phyloP scores from a whole-genome alignment of 2,113 vertebrate species.

The Peromyscus maniculatus region DNA sequence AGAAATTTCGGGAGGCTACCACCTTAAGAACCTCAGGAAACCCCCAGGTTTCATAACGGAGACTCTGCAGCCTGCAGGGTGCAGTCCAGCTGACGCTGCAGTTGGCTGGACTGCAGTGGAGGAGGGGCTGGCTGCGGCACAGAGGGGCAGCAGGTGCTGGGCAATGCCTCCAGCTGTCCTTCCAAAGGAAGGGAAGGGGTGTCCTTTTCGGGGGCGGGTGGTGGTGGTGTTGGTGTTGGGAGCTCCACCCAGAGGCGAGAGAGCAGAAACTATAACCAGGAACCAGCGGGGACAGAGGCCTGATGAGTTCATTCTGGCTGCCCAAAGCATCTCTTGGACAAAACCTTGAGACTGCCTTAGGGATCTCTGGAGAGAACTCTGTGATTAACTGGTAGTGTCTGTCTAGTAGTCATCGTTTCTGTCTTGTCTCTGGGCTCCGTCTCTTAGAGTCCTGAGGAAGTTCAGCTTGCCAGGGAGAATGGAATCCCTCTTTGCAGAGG shows the following conservation, averaged over 20 bases:
- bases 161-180: background rate
- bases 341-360: background rate
- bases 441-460: slow-evolving; percentile 29
- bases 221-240: background rate
- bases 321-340: background rate
- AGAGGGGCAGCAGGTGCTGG: slow-evolving; percentile 44
- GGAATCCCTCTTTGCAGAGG: background rate
- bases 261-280: background rate
- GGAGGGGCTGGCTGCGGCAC: background rate
- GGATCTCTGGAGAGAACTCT: background rate
- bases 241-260: background rate
- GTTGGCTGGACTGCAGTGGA: background rate
- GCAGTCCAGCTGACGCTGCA: background rate
- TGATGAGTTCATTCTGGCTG: background rate
- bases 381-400: background rate
- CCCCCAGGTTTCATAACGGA: slow-evolving; percentile 38
- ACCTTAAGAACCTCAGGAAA: slow-evolving; percentile 52
- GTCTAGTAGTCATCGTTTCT: background rate
- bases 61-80: background rate
- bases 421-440: background rate
- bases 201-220: background rate
- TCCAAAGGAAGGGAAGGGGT: background rate
- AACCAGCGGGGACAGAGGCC: background rate
- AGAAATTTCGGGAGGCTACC: slow-evolving; percentile 6
- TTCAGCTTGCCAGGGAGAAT: background rate